A percentile compares a stretch with the other conserved stretches of the same genome.
Conservation (phyloP, 2,888 invertebrate species). For the Trachelus troglodyta region DNA sequence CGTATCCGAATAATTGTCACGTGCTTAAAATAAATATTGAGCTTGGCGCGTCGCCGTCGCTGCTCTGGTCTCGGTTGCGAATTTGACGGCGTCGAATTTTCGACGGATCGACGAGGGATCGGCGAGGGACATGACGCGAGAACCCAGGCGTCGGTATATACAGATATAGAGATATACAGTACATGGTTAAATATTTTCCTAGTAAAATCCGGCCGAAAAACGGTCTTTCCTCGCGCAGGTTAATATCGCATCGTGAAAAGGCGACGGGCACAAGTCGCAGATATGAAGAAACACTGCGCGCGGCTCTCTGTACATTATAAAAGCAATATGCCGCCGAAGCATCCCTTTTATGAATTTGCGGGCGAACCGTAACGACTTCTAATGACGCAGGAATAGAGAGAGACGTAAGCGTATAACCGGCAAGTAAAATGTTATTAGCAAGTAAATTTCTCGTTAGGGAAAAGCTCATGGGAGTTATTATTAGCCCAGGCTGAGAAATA, state of each 20-base stretch:
- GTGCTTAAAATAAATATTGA: background rate
- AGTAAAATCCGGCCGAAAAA: background rate
- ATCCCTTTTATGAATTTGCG: conserved; percentile 12
- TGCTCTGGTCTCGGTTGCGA: background rate
- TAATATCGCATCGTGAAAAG: background rate
- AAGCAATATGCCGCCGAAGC: conserved; percentile 22
- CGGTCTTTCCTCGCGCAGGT: background rate
- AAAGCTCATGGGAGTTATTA: background rate
- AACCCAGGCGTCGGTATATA: background rate
- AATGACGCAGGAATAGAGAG: conserved; percentile 5
- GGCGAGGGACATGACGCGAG: background rate
- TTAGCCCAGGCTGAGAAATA: background rate
- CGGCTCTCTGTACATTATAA: conserved; percentile 1
- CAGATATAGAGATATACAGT: background rate
- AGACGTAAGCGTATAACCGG: background rate
- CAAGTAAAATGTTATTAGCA: background rate
- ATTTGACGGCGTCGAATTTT: background rate
- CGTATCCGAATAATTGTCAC: background rate
- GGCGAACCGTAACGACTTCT: background rate
- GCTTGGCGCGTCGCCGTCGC: background rate
- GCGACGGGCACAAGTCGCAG: background rate
- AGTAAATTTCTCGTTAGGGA: background rate
- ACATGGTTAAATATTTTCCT: background rate
- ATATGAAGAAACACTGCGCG: conserved; percentile 1
- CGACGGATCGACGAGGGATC: background rate